These are phyloP conservation scores for Diachasmimorpha longicaudata DNA, from an alignment of 1,140 invertebrate species.

Conservation along the genomic window DNA sequence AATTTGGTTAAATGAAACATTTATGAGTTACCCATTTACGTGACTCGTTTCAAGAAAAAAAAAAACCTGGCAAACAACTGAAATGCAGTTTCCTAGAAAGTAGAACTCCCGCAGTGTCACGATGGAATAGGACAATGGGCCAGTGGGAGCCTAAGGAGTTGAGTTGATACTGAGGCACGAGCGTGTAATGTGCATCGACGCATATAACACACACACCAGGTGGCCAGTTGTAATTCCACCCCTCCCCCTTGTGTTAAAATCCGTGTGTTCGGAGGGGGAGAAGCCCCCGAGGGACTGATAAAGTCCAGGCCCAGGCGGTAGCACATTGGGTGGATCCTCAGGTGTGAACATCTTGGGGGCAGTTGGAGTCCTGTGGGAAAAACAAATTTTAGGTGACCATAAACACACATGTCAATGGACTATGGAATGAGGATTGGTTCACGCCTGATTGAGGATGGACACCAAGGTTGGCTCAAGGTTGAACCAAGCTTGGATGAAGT, in stretches of 20 bases:
- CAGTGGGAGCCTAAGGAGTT: slow-evolving; percentile 13
- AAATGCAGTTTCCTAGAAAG: slow-evolving; percentile 21
- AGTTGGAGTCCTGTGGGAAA: no score
- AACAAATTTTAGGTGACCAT: no score
- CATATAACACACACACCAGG: slow-evolving; percentile 9
- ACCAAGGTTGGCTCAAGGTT: no score
- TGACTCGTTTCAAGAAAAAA: neutral
- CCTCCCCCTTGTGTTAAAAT: neutral
- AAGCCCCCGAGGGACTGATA: no score
- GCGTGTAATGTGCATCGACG: slow-evolving; percentile 7
- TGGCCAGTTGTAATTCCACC: neutral
- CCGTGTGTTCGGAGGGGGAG: no score
- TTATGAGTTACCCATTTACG: neutral
- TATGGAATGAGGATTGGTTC: no score
- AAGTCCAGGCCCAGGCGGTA: no score
- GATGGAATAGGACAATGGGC: slow-evolving; percentile 20
- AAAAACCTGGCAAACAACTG: slow-evolving; percentile 5
- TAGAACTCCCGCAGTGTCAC: slow-evolving; percentile 21
- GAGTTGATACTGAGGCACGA: slow-evolving; percentile 8
- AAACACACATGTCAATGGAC: no score
- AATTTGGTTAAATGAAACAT: neutral
- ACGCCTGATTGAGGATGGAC: no score
- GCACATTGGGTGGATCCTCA: no score
- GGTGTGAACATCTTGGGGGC: no score
- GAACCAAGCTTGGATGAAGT: no score